Evolutionary conservation across 2,113 vertebrate genomes (phyloP).

Genomic region (Spea multiplicata): DNA sequence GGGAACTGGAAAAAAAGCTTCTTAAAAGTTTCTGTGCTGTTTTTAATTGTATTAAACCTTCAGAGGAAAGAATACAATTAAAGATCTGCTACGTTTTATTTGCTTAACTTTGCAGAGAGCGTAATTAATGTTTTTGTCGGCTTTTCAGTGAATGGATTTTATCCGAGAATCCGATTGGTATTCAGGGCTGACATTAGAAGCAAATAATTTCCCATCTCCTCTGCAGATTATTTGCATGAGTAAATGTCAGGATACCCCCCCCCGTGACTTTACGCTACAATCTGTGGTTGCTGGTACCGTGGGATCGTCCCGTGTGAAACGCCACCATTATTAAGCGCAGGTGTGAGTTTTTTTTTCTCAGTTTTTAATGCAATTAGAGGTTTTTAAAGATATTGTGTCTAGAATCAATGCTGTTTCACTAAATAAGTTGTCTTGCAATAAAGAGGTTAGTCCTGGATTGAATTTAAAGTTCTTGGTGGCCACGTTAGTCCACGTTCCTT

Average conservation of each 20-base stretch:
- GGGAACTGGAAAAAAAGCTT: too few relatives aligned
- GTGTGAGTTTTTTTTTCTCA: neutral
- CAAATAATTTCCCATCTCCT: conserved; percentile 28
- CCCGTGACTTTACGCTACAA: conserved; percentile 18
- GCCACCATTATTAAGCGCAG: neutral
- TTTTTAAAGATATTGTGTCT: neutral
- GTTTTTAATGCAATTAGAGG: neutral
- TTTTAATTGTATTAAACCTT: too few relatives aligned
- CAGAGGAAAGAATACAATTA: too few relatives aligned
- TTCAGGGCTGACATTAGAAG: conserved; percentile 30
- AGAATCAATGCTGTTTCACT: too few relatives aligned
- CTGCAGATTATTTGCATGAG: conserved; percentile 33
- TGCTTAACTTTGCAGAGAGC: too few relatives aligned
- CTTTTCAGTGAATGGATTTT: conserved; percentile 17
- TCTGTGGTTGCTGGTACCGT: conserved; percentile 3
- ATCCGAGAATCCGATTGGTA: conserved; percentile 35
- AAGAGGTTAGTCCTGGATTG: too few relatives aligned
- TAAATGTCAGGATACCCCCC: conserved; percentile 40
- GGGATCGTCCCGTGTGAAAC: neutral
- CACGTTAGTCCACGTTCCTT: too few relatives aligned
- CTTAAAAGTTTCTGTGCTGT: too few relatives aligned
- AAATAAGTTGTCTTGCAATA: too few relatives aligned
- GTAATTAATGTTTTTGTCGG: too few relatives aligned
- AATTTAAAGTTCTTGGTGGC: too few relatives aligned
- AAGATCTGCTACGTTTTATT: too few relatives aligned